phyloP scores from a whole-genome alignment of 2,113 vertebrate species.

The Lophius piscatorius region DNA sequence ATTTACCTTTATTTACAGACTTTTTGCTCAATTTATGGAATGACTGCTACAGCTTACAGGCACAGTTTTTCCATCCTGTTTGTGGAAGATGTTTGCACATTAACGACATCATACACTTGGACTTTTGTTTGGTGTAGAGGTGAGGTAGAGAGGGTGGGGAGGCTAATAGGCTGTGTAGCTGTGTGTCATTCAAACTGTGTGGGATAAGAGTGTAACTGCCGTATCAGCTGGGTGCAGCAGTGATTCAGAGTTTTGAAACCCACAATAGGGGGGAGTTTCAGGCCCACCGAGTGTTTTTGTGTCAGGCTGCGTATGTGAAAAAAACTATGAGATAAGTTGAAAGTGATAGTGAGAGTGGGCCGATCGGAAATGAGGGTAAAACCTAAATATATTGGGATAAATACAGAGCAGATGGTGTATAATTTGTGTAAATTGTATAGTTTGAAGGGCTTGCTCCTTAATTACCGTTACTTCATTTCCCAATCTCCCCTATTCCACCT shows the following conservation, averaged over 20 bases:
- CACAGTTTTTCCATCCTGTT: too few relatives aligned
- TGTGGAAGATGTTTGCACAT: too few relatives aligned
- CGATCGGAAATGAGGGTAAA: conserved; percentile 7
- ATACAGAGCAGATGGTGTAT: background rate
- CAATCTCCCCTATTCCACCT: conserved; percentile 9
- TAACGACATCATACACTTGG: too few relatives aligned
- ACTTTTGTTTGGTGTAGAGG: too few relatives aligned
- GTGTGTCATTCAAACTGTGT: conserved; percentile 53
- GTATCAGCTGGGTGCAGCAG: conserved; percentile 40
- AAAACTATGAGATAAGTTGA: background rate
- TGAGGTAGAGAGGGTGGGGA: too few relatives aligned
- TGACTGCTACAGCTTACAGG: too few relatives aligned
- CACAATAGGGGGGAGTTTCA: conserved; percentile 44
- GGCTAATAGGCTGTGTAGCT: conserved; percentile 30
- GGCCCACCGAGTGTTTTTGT: conserved; percentile 17
- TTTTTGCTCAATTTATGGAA: too few relatives aligned
- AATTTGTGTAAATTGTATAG: background rate
- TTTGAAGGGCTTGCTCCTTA: conserved; percentile 3
- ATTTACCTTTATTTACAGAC: too few relatives aligned
- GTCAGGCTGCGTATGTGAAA: conserved; percentile 17
- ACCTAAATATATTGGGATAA: background rate
- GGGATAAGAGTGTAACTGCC: conserved; percentile 46
- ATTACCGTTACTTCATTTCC: conserved; percentile 32
- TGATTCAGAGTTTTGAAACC: conserved; percentile 59
- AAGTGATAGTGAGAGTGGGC: background rate